Conservation (phyloP, 2,113 vertebrate species). For the Lasiurus cinereus region DNA sequence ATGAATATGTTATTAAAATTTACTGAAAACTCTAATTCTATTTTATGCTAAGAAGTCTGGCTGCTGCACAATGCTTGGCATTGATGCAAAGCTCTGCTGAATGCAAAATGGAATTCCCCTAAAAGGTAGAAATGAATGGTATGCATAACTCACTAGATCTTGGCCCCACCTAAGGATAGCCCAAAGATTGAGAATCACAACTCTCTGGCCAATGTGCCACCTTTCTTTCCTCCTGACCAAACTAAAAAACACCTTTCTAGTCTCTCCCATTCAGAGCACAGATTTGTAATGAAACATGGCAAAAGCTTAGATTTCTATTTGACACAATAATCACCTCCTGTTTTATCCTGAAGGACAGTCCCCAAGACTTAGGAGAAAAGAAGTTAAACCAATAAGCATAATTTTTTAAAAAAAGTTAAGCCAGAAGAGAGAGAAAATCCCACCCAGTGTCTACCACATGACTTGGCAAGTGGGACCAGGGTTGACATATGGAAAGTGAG, state of each 20-base stretch:
- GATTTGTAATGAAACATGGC: background rate
- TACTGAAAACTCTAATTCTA: background rate
- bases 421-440: background rate
- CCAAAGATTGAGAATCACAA: background rate
- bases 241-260: background rate
- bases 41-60: slow-evolving; percentile 31
- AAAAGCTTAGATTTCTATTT: slow-evolving; percentile 26
- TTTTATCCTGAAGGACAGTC: slow-evolving; percentile 13
- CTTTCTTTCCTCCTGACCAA: background rate
- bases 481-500: background rate
- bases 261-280: background rate
- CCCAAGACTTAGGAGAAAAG: background rate
- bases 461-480: background rate
- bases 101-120: background rate
- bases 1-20: slow-evolving; percentile 45
- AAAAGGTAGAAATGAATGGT: background rate
- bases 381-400: background rate
- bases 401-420: no score
- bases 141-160: background rate
- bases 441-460: background rate
- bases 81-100: background rate
- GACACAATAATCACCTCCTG: background rate
- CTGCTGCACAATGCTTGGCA: background rate
- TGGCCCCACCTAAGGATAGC: background rate
- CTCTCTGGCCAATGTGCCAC: background rate